Evolutionary conservation across 2,113 vertebrate species (phyloP).

Genomic region (Ageneiosus marmoratus): DNA sequence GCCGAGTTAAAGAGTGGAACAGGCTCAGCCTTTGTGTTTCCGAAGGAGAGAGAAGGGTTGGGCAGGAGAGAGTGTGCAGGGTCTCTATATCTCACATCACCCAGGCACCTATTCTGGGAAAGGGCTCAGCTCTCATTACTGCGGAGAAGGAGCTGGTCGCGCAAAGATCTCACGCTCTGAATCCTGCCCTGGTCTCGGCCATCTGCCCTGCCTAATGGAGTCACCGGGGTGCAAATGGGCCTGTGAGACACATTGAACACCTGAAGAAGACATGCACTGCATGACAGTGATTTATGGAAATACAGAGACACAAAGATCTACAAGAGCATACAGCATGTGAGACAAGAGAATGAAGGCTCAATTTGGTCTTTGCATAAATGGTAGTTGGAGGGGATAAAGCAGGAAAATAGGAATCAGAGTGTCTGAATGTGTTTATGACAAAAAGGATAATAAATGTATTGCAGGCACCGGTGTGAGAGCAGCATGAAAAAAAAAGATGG

Average conservation of each 20-base stretch:
- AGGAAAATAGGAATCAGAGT: not conserved
- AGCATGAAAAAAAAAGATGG: slow-evolving; percentile 49
- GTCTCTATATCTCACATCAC: slow-evolving; percentile 61
- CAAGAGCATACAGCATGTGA: slow-evolving; percentile 11
- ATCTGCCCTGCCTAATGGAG: slow-evolving; percentile 79
- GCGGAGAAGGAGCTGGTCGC: slow-evolving; percentile 62
- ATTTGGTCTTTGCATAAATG: slow-evolving; percentile 16
- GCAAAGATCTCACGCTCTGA: slow-evolving; percentile 71
- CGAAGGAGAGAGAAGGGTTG: slow-evolving; percentile 61
- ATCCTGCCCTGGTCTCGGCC: slow-evolving; percentile 72
- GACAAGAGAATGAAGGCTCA: slow-evolving; percentile 14
- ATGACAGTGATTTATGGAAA: slow-evolving; percentile 50
- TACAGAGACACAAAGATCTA: slow-evolving; percentile 52
- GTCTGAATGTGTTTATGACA: slow-evolving; percentile 12
- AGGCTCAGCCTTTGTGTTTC: slow-evolving; percentile 34
- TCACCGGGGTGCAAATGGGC: slow-evolving; percentile 71
- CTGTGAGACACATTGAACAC: slow-evolving; percentile 40
- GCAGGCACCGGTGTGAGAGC: not conserved
- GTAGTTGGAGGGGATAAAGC: not conserved
- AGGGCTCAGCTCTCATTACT: slow-evolving; percentile 73
- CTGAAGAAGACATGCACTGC: slow-evolving; percentile 45
- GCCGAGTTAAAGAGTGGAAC: slow-evolving; percentile 41
- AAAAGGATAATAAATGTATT: slow-evolving; percentile 18
- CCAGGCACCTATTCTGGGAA: slow-evolving; percentile 69
- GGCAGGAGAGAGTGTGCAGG: slow-evolving; percentile 67